These are phyloP conservation scores for Strigamia maritima DNA, from an alignment of 2,888 invertebrate species.

Conservation along the genomic window DNA sequence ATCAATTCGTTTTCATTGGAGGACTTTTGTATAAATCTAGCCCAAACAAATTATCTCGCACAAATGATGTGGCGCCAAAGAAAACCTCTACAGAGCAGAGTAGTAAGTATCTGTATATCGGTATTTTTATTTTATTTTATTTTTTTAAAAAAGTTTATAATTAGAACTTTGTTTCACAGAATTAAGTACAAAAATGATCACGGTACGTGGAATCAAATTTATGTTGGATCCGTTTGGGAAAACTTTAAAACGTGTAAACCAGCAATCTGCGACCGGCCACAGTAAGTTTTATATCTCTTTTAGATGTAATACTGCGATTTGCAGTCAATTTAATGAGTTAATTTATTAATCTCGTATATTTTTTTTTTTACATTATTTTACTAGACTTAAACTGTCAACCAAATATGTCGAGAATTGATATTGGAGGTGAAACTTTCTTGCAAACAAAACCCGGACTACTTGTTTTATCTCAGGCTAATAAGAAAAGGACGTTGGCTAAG, in stretches of 20 bases:
- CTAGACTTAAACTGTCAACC: background rate
- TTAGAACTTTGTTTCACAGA: background rate
- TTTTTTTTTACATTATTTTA: background rate
- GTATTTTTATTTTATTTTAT: too few species aligned
- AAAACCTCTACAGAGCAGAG: background rate
- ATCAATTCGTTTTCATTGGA: conserved; percentile 38
- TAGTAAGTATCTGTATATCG: background rate
- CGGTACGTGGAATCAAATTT: conserved; percentile 39
- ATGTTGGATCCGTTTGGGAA: conserved; percentile 38
- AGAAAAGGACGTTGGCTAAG: conserved; percentile 38
- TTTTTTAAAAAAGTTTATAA: background rate
- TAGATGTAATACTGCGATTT: too few species aligned
- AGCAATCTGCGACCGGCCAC: background rate
- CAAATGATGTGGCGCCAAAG: background rate
- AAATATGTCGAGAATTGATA: conserved; percentile 29
- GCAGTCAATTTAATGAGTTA: too few species aligned
- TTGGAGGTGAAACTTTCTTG: conserved; percentile 39
- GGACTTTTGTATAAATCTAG: conserved; percentile 39
- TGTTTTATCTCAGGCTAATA: conserved; percentile 26
- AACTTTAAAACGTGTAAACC: conserved; percentile 24
- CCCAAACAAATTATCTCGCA: conserved; percentile 32
- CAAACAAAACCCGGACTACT: conserved; percentile 39
- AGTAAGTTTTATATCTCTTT: background rate
- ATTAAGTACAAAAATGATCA: conserved; percentile 35
- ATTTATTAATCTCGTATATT: background rate